Evolutionary conservation across 2,797 vertebrate species (phyloP).

Genomic region (Betta splendens): DNA sequence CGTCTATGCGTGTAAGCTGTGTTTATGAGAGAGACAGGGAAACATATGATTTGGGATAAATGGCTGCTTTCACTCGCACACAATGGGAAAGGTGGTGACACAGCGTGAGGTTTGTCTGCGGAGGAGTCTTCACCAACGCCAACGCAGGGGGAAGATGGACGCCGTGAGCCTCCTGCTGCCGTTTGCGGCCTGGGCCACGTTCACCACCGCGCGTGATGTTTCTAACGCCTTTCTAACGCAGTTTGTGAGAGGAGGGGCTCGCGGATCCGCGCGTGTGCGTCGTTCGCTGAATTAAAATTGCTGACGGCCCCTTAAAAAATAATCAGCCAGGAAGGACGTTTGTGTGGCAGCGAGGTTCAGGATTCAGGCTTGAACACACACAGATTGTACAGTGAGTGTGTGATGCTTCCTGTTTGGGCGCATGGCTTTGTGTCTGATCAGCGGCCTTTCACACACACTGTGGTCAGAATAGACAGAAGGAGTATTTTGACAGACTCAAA

Average conservation of each 20-base stretch:
- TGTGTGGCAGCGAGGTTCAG: slow-evolving; percentile 64
- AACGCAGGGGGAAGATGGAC: neutral
- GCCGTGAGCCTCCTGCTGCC: neutral
- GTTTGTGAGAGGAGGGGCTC: neutral
- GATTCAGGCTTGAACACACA: slow-evolving; percentile 52
- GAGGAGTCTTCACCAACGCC: slow-evolving; percentile 4
- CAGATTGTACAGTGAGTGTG: slow-evolving; percentile 47
- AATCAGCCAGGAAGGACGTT: slow-evolving; percentile 79
- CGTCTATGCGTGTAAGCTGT: slow-evolving; percentile 38
- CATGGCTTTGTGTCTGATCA: slow-evolving; percentile 49
- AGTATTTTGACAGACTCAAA: neutral
- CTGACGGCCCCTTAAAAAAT: slow-evolving; percentile 66
- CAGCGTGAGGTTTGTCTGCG: slow-evolving; percentile 36
- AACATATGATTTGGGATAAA: slow-evolving; percentile 65
- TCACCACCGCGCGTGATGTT: slow-evolving; percentile 12
- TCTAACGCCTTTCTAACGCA: no score
- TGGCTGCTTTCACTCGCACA: slow-evolving; percentile 53
- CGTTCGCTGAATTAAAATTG: slow-evolving; percentile 56
- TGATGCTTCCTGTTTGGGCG: slow-evolving; percentile 67
- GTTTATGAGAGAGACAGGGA: slow-evolving; percentile 45
- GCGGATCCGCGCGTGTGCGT: slow-evolving; percentile 14
- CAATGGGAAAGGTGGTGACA: slow-evolving; percentile 59
- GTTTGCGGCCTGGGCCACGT: slow-evolving; percentile 1
- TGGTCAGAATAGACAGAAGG: slow-evolving; percentile 8
- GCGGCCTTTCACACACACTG: slow-evolving; percentile 25